Evolutionary conservation across 2,797 vertebrate species (phyloP).

Genomic region (Urophycis tenuis): DNA sequence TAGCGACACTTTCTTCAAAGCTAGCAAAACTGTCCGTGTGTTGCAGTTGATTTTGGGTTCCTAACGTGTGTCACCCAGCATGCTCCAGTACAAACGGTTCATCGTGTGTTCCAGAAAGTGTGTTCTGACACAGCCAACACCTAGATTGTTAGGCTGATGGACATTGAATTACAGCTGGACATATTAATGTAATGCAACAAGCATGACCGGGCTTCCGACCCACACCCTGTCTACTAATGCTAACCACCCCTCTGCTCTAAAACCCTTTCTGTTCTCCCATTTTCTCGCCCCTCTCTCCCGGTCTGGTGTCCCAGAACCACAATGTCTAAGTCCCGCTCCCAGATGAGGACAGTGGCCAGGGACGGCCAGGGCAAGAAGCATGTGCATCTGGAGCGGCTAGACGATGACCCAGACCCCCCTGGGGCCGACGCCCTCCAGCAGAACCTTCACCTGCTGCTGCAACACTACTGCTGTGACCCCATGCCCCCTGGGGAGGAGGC

Average conservation of each 20-base stretch:
- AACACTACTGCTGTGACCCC: slow-evolving; percentile 76
- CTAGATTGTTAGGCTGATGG: neutral
- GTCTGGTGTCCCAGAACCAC: slow-evolving; percentile 78
- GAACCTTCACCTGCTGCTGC: slow-evolving; percentile 86
- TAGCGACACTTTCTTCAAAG: slow-evolving; percentile 4
- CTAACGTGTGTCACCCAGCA: neutral
- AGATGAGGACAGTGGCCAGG: slow-evolving; percentile 93
- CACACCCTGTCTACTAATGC: too few species aligned
- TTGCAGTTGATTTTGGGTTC: neutral
- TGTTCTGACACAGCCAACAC: neutral
- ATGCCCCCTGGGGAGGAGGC: slow-evolving; percentile 58
- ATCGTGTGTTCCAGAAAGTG: neutral
- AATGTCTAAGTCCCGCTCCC: slow-evolving; percentile 83
- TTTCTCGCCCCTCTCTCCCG: neutral
- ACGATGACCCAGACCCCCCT: slow-evolving; percentile 77
- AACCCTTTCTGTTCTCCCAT: neutral
- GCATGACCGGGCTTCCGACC: too few species aligned
- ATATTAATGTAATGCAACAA: too few species aligned
- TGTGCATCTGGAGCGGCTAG: slow-evolving; percentile 81
- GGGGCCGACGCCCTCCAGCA: slow-evolving; percentile 81
- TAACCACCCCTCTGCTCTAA: too few species aligned
- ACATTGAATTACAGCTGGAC: neutral
- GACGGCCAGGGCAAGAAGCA: slow-evolving; percentile 81
- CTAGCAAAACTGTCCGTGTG: slow-evolving; percentile 6
- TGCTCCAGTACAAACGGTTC: neutral